A percentile compares a stretch with the other conserved stretches of the same genome.
Evolutionary conservation across 1,140 invertebrate species (phyloP).

Genomic region (Aphaenogaster rudis): DNA sequence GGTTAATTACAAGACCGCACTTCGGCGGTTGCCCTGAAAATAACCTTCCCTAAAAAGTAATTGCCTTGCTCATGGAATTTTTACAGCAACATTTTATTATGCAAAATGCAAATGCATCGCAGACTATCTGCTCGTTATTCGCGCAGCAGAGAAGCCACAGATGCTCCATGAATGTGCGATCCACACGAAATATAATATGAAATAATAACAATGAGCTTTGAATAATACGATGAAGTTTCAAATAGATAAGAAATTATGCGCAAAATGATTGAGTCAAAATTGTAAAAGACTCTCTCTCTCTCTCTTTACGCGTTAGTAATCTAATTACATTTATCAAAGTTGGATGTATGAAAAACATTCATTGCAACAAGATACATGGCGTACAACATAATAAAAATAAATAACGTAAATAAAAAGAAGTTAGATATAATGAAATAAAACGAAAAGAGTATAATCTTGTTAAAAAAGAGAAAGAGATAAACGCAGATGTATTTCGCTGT

Average conservation of each 20-base stretch:
- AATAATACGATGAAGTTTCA: neutral
- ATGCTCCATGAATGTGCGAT: slow-evolving; percentile 19
- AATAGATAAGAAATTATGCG: neutral
- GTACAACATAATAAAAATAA: neutral
- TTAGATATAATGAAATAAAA: slow-evolving; percentile 2
- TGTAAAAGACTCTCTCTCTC: neutral
- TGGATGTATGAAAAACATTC: neutral
- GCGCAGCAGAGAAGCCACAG: neutral
- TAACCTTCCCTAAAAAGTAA: slow-evolving; percentile 60
- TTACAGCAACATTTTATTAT: slow-evolving; percentile 58
- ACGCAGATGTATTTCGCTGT: neutral
- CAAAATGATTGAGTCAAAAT: neutral
- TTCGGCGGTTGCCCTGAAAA: slow-evolving; percentile 7
- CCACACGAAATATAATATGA: neutral
- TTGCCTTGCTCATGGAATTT: slow-evolving; percentile 61
- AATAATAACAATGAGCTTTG: slow-evolving; percentile 23
- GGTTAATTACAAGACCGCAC: slow-evolving; percentile 66
- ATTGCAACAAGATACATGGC: neutral
- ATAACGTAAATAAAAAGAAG: neutral
- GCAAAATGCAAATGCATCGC: slow-evolving; percentile 52
- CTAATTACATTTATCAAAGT: neutral
- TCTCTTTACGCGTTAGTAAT: neutral
- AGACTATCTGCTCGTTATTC: slow-evolving; percentile 23
- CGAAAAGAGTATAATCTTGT: neutral
- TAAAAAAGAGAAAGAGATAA: neutral